Evolutionary conservation across 2,113 vertebrate genomes (phyloP).

Genomic region (Scalopus aquaticus): DNA sequence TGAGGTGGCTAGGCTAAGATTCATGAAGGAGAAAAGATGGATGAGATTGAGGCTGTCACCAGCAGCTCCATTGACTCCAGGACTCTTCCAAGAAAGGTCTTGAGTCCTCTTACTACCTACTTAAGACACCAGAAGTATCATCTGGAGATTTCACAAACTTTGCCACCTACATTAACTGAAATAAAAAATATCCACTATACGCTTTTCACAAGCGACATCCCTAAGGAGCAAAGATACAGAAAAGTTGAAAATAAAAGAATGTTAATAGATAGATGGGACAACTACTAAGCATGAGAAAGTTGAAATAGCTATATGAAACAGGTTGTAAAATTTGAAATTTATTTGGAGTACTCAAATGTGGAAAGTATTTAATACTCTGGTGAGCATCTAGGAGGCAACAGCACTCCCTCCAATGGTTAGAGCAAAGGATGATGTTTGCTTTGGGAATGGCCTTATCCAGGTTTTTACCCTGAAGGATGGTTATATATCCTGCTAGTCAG

Average conservation of each 20-base stretch:
- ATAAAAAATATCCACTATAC: not conserved
- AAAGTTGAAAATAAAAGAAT: conserved; percentile 10
- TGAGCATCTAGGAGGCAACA: not conserved
- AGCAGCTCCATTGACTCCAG: not conserved
- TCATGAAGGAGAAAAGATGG: not conserved
- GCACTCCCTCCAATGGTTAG: not conserved
- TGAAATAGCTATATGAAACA: not conserved
- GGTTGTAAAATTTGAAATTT: not conserved
- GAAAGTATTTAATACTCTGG: not conserved
- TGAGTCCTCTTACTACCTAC: not conserved
- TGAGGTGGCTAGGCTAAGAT: not conserved
- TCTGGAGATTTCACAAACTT: not conserved
- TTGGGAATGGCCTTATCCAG: not conserved
- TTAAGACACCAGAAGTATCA: not conserved
- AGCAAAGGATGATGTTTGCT: not conserved
- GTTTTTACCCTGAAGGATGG: not conserved
- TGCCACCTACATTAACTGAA: not conserved
- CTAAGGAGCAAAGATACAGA: not conserved
- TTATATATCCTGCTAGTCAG: not conserved
- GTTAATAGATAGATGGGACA: not conserved
- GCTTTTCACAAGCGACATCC: not conserved
- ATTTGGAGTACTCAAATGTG: not conserved
- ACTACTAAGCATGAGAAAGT: not conserved
- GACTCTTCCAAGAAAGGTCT: not conserved
- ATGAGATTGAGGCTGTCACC: not conserved